These are phyloP conservation scores for Florisuga fusca DNA, from an alignment of 2,797 vertebrate species.

Conservation along the genomic window DNA sequence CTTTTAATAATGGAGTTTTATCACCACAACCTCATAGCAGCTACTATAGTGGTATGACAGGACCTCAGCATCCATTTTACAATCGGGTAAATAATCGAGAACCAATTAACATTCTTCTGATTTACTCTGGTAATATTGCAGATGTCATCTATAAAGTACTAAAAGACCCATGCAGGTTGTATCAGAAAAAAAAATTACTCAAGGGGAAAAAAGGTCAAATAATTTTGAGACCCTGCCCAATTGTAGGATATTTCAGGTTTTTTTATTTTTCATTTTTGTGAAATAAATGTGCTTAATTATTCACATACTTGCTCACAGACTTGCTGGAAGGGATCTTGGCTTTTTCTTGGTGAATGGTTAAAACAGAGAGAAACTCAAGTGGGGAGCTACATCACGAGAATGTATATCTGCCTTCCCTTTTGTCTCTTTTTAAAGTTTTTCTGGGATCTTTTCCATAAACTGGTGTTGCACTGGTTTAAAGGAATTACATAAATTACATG, in stretches of 20 bases:
- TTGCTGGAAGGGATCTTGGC: fast-evolving
- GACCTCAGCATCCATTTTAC: constrained; percentile 96
- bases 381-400: not conserved
- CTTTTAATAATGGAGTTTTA: constrained; percentile 82
- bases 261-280: not conserved
- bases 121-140: not conserved
- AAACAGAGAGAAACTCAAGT: not conserved
- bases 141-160: not conserved
- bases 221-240: not conserved
- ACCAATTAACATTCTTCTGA: not conserved
- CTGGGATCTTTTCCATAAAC: not conserved
- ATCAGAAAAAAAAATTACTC: not conserved
- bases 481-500: not conserved
- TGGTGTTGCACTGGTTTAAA: not conserved
- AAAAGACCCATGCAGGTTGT: not conserved
- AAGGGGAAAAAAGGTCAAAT: not conserved
- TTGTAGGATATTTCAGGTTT: not conserved
- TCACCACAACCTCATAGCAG: constrained; percentile 92
- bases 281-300: not conserved
- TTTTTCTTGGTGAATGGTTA: not conserved
- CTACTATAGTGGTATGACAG: constrained; percentile 93
- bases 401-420: not conserved
- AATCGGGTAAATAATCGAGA: constrained; percentile 89
- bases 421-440: constrained; percentile 3
- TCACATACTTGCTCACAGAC: not conserved